A percentile compares a stretch with the other conserved stretches of the same genome.
Conservation (phyloP, 2,888 invertebrate genomes). For the Morpho achilles region DNA sequence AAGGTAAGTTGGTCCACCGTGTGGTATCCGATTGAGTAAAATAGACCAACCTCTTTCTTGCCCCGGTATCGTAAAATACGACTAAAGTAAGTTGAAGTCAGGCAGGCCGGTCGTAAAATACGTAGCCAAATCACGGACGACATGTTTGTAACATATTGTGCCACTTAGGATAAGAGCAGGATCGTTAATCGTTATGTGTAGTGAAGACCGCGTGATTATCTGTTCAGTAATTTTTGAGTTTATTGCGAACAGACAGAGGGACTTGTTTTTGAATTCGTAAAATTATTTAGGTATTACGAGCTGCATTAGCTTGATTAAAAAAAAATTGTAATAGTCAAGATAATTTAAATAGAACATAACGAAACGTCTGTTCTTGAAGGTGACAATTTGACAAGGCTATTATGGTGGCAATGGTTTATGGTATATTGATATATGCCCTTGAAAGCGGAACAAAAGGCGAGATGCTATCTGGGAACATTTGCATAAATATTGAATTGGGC, state of each 20-base stretch:
- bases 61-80: too few species aligned
- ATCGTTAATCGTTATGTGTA: neutral
- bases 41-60: too few species aligned
- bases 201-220: neutral
- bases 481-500: constrained; percentile 66
- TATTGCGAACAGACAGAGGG: neutral
- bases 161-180: too few species aligned
- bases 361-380: neutral
- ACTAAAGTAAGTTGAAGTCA: too few species aligned
- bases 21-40: too few species aligned
- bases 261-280: neutral
- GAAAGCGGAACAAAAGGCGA: constrained; percentile 19
- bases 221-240: neutral
- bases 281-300: too few species aligned
- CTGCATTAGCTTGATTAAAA: too few species aligned
- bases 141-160: too few species aligned
- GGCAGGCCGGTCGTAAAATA: too few species aligned
- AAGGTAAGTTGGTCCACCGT: too few species aligned
- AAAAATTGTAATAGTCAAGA: neutral
- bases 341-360: neutral
- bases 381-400: constrained; percentile 1
- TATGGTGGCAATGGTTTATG: constrained; percentile 1
- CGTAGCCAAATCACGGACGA: too few species aligned
- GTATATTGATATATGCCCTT: constrained; percentile 4
- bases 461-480: constrained; percentile 52